Base-by-base conservation (phyloP, 2,797 vertebrate species). In the Poecilia wingei region DNA sequence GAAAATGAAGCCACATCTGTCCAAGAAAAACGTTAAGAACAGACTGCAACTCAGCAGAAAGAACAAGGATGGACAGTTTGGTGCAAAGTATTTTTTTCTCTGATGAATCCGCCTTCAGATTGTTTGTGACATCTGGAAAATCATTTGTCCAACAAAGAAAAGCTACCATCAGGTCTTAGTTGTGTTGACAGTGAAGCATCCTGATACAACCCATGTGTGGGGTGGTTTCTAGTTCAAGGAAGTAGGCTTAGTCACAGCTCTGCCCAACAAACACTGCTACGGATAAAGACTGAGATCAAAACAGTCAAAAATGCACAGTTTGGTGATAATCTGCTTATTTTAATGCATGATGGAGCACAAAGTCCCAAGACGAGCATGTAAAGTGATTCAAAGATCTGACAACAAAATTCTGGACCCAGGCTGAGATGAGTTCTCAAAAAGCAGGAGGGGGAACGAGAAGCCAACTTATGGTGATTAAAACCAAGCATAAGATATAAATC, bases 131-230 rank as follows among this genome's bases (percentile, higher is more conserved):
- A 45, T 45, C 20, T 69, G 66, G 12, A 45, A 25, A 69, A 69
- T 45, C 41, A 69, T 69, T 69, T 69, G 39, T 69, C 39, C 68
- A 45, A 28, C n/a, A 39, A 16, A n/a, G 36, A 36, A 70, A 70
- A 70, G 41, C 68, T 46, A 28, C 68, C 43, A 8, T 18, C 25
- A 28, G 25, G 14, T 25, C 25, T 69, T 41, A 8, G 39, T 16
- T 70, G 41, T 45, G 68, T 70, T 70, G 45, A 46, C 25, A 70
- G 41, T 28, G 68, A 70, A 45, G 43, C 68, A 45, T 46, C 41
- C 22, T 45, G 68, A 70, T 43, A 43, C 39, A 69, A 43, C 41
- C 39, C 66, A 69, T 69, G 66, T 43, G 66, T 69, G 68, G 41
- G 68, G 12, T 45, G 4, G 41, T 12, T 43, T 69, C 10, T n/a